phyloP scores from a whole-genome alignment of 2,888 invertebrate genomes.

The Hirtodrosophila cameraria region DNA sequence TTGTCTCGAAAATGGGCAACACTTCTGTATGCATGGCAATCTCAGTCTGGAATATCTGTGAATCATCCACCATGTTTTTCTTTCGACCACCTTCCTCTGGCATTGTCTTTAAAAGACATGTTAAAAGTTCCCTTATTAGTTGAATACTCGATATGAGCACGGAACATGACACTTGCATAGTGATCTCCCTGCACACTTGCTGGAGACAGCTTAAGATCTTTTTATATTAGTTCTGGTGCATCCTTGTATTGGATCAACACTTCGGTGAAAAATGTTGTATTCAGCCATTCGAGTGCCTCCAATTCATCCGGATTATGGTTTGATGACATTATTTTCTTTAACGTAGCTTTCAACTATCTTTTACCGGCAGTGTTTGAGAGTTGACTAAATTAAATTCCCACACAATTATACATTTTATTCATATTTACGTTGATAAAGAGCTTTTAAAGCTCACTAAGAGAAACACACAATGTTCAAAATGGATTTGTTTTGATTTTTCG shows the following conservation, averaged over 20 bases:
- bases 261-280: constrained; percentile 45
- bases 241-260: constrained; percentile 42
- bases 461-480: not conserved
- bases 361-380: not conserved
- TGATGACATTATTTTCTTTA: constrained; percentile 4
- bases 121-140: constrained; percentile 38
- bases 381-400: not conserved
- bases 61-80: constrained; percentile 58
- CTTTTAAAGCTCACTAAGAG: constrained; percentile 2
- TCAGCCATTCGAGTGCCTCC: constrained; percentile 61
- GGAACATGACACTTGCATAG: constrained; percentile 70
- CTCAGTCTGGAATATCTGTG: constrained; percentile 69
- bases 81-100: constrained; percentile 70
- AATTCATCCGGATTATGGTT: constrained; percentile 59
- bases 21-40: constrained; percentile 71
- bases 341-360: not conserved
- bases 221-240: constrained; percentile 22
- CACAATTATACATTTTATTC: constrained; percentile 5
- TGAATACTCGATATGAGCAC: constrained; percentile 37
- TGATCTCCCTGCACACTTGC: constrained; percentile 66
- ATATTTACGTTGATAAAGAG: not conserved
- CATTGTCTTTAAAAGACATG: constrained; percentile 69
- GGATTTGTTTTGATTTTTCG: too few relatives aligned
- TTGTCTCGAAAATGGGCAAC: constrained; percentile 69
- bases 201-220: constrained; percentile 36